phyloP scores from a whole-genome alignment of 2,888 invertebrate species.

The Hypena proboscidalis region DNA sequence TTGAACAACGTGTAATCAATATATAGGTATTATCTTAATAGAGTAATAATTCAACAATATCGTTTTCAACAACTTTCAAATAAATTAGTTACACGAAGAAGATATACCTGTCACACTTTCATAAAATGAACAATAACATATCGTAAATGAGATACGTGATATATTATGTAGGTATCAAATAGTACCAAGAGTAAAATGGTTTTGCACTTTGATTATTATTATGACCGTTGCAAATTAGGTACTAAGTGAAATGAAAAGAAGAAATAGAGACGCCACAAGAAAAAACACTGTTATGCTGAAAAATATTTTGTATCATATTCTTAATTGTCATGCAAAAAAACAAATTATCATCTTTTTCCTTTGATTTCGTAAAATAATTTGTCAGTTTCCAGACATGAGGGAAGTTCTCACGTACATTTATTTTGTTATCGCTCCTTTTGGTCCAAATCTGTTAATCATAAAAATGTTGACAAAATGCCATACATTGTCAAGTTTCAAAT shows the following conservation, averaged over 20 bases:
- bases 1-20: no score
- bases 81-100: no score
- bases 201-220: not conserved
- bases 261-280: conserved; percentile 30
- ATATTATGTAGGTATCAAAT: not conserved
- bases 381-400: not conserved
- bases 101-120: no score
- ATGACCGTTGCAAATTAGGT: conserved; percentile 12
- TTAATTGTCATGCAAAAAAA: conserved; percentile 32
- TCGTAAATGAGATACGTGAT: not conserved
- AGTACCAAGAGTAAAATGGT: conserved; percentile 12
- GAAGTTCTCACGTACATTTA: conserved; percentile 4
- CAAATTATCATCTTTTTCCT: conserved; percentile 1
- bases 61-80: no score
- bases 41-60: no score
- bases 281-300: conserved; percentile 9
- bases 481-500: conserved; percentile 48
- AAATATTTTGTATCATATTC: conserved; percentile 10
- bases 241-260: conserved; percentile 29
- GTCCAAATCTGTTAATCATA: conserved; percentile 11
- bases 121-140: not conserved
- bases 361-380: not conserved
- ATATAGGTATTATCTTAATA: no score
- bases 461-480: conserved; percentile 27
- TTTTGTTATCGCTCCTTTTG: conserved; percentile 4